These are phyloP conservation scores for Origma solitaria DNA, from an alignment of 2,113 vertebrate genomes.

Conservation along the genomic window DNA sequence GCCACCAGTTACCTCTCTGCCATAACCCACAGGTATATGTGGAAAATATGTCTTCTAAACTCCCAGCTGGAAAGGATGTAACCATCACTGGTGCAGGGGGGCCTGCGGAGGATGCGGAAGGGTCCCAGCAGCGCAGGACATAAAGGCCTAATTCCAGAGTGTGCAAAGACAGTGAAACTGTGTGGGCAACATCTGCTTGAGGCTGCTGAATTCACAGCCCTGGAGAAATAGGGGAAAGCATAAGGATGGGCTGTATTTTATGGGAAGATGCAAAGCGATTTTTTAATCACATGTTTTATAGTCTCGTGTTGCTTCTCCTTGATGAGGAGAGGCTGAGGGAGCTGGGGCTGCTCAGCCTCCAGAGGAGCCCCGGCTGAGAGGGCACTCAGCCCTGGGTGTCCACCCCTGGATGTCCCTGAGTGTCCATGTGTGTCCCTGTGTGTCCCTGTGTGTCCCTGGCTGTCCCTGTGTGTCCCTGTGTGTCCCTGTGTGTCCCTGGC, in stretches of 20 bases:
- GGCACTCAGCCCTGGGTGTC: neutral
- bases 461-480: neutral
- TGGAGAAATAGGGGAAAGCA: neutral
- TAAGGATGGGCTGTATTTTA: neutral
- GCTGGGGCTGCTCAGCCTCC: neutral
- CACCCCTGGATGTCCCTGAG: neutral
- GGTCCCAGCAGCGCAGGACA: neutral
- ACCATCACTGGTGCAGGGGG: neutral
- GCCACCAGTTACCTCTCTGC: neutral
- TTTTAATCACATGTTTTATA: neutral
- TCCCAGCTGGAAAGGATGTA: neutral
- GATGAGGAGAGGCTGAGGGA: neutral
- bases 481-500: neutral
- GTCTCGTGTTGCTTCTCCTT: neutral
- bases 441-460: neutral
- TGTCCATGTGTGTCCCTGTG: neutral
- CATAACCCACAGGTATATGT: neutral
- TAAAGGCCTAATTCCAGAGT: neutral
- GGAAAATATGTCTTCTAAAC: neutral
- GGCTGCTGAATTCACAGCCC: neutral
- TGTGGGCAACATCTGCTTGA: neutral
- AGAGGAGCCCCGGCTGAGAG: neutral
- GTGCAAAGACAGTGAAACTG: neutral
- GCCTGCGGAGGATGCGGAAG: neutral
- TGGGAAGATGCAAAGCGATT: neutral